Percentiles rank a stretch among this genome's conserved stretches.
phyloP scores from a whole-genome alignment of 2,888 invertebrate species.

The Melinaea marsaeus region DNA sequence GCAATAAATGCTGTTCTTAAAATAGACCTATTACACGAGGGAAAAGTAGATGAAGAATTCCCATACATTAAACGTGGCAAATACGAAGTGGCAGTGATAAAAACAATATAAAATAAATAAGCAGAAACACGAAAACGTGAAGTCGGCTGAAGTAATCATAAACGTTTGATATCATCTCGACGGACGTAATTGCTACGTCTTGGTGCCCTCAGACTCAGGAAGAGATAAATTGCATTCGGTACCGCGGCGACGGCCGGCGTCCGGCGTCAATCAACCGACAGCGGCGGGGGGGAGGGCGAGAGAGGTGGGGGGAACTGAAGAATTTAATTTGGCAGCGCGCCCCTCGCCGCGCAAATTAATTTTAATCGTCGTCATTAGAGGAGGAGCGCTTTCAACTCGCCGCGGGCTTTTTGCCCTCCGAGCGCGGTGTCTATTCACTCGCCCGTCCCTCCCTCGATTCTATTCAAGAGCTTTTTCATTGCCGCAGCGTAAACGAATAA shows the following conservation, averaged over 20 bases:
- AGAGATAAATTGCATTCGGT: conserved; percentile 11
- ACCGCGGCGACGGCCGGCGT: conserved; percentile 19
- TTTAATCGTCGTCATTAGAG: conserved; percentile 72
- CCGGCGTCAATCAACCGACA: conserved; percentile 25
- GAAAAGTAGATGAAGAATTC: too few species aligned
- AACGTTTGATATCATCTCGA: too few species aligned
- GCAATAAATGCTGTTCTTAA: too few species aligned
- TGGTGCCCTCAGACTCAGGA: conserved; percentile 8
- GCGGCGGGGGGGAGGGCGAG: conserved; percentile 15
- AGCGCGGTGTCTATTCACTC: conserved; percentile 28
- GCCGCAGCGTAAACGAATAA: conserved; percentile 19
- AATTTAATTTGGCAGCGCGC: conserved; percentile 64
- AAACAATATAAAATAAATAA: too few species aligned
- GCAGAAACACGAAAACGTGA: too few species aligned
- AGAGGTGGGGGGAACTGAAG: conserved; percentile 37
- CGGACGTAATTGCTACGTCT: conserved; percentile 1
- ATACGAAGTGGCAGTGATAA: too few species aligned
- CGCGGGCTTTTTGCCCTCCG: conserved; percentile 42
- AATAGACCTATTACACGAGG: too few species aligned
- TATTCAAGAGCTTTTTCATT: conserved; percentile 26
- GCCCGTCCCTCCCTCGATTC: conserved; percentile 5
- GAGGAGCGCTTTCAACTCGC: conserved; percentile 40
- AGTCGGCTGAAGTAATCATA: too few species aligned
- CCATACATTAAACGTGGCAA: too few species aligned
- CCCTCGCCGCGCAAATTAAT: conserved; percentile 64